Evolutionary conservation across 92 coral and sea anemone species (phyloP).

Genomic region (Diadumene lineata): DNA sequence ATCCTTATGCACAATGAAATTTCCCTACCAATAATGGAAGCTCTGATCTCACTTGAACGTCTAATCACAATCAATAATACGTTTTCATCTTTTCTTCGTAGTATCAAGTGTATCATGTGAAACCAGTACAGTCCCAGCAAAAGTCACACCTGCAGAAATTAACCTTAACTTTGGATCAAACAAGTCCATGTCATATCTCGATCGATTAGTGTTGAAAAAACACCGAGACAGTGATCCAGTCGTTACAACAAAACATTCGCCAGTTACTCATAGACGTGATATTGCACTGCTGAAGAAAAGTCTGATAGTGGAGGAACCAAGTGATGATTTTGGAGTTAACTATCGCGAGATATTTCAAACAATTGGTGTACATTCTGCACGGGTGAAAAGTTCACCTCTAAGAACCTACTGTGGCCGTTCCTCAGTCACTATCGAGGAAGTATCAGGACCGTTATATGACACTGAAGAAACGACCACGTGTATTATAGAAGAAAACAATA

Average conservation of each 20-base stretch:
- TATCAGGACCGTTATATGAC: constrained; percentile 29
- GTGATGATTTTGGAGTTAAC: constrained; percentile 61
- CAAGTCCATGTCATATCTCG: constrained; percentile 75
- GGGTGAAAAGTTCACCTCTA: constrained; percentile 24
- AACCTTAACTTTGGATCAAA: constrained; percentile 75
- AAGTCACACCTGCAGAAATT: constrained; percentile 49
- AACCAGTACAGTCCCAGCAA: constrained; percentile 68
- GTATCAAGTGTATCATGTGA: constrained; percentile 69
- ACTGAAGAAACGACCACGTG: constrained; percentile 70
- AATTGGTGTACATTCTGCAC: constrained; percentile 47
- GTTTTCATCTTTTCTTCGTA: background rate
- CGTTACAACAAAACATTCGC: constrained; percentile 8
- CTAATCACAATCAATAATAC: background rate
- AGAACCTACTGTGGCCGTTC: constrained; percentile 6
- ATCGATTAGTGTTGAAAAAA: constrained; percentile 84
- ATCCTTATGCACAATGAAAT: no score
- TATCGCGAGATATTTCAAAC: constrained; percentile 87
- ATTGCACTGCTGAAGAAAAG: background rate
- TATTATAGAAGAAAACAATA: constrained; percentile 60
- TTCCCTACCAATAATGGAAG: no score
- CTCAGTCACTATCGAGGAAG: constrained; percentile 62
- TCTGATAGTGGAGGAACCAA: constrained; percentile 12
- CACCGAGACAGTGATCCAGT: constrained; percentile 34
- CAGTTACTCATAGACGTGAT: constrained; percentile 11
- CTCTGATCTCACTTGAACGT: no score